phyloP scores from a whole-genome alignment of 2,113 vertebrate species.

The Vombatus ursinus region DNA sequence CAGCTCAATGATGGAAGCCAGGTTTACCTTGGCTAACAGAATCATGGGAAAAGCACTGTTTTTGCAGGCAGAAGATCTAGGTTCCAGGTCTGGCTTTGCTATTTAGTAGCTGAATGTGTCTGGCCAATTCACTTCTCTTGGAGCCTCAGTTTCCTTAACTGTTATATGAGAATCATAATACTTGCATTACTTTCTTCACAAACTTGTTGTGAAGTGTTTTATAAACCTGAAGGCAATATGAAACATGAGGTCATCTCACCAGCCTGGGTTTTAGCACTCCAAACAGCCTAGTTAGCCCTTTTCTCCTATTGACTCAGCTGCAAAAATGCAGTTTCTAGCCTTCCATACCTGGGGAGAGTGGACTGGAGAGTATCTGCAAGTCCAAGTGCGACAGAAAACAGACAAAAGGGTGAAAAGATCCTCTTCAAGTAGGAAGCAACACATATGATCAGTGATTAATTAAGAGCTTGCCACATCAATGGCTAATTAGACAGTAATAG shows the following conservation, averaged over 20 bases:
- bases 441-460: conserved; percentile 62
- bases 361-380: background rate
- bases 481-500: conserved; percentile 74
- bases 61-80: background rate
- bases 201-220: background rate
- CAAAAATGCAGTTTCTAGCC: background rate
- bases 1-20: background rate
- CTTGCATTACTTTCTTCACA: background rate
- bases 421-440: conserved; percentile 54
- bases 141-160: background rate
- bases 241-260: background rate
- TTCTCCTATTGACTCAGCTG: background rate
- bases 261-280: background rate
- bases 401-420: background rate
- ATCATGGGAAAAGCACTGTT: background rate
- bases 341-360: background rate
- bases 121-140: background rate
- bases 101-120: background rate
- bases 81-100: background rate
- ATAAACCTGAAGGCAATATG: background rate
- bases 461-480: conserved; percentile 65
- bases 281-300: background rate
- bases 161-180: background rate
- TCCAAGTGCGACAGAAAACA: background rate
- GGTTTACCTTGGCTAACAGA: background rate